phyloP scores from a whole-genome alignment of 2,888 invertebrate genomes.

The Patella pellucida region DNA sequence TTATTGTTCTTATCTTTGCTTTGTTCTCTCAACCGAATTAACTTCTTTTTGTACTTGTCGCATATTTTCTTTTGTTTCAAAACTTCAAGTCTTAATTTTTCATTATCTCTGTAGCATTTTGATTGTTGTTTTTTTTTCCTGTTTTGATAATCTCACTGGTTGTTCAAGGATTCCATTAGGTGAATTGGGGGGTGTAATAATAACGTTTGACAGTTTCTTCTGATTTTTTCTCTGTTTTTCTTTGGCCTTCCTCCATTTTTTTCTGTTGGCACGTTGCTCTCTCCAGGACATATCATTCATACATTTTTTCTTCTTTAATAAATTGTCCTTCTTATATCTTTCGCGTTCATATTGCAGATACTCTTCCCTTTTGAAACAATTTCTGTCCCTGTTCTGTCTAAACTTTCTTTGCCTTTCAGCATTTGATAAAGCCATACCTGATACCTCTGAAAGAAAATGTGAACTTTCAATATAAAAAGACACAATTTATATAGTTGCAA shows the following conservation, averaged over 20 bases:
- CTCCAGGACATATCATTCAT: background rate
- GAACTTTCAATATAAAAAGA: too few species aligned
- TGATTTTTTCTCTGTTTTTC: background rate
- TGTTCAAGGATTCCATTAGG: background rate
- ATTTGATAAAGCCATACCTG: too few species aligned
- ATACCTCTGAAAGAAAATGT: too few species aligned
- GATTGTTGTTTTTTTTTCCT: background rate
- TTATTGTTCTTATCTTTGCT: conserved; percentile 9
- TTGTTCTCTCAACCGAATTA: background rate
- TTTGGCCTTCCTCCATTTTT: background rate
- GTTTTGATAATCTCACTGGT: background rate
- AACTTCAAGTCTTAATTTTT: conserved; percentile 1
- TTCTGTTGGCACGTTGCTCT: background rate
- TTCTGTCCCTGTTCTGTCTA: too few species aligned
- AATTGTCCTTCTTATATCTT: background rate
- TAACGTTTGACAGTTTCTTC: background rate
- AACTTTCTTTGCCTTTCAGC: too few species aligned
- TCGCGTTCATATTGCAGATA: too few species aligned
- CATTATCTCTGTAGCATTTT: background rate
- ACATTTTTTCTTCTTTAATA: background rate
- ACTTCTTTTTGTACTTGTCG: background rate
- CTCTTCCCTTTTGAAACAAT: too few species aligned
- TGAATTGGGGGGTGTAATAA: background rate
- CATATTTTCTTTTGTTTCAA: background rate
- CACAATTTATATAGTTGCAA: too few species aligned